phyloP scores from a whole-genome alignment of 2,888 invertebrate genomes.

The Epinotia ramella region DNA sequence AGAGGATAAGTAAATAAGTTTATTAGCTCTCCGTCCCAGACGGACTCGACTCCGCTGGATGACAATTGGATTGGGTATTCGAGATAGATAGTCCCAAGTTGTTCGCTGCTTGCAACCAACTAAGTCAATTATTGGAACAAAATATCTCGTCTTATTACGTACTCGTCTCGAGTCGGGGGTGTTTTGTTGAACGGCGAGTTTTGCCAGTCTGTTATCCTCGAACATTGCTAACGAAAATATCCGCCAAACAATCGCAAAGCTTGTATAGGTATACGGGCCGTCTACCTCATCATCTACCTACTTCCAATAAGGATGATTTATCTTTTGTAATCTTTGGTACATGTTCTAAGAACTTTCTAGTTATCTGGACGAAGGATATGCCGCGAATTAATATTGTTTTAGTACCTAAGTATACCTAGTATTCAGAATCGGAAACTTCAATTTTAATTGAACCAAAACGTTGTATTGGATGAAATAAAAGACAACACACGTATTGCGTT shows the following conservation, averaged over 20 bases:
- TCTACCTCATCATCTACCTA: neutral
- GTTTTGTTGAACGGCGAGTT: constrained; percentile 38
- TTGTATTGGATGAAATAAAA: constrained; percentile 11
- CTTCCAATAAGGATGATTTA: constrained; percentile 5
- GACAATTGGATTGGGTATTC: constrained; percentile 72
- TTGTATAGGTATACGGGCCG: neutral
- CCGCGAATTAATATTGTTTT: neutral
- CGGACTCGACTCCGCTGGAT: constrained; percentile 55
- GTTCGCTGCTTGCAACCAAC: constrained; percentile 43
- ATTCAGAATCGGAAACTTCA: neutral
- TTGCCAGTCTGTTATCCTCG: constrained; percentile 38
- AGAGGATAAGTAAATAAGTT: constrained; percentile 64
- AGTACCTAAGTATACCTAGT: neutral
- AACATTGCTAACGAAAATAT: constrained; percentile 21
- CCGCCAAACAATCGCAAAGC: constrained; percentile 19
- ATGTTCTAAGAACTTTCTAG: constrained; percentile 8
- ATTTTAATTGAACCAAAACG: neutral
- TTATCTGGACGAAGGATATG: neutral
- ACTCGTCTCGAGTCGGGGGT: constrained; percentile 23
- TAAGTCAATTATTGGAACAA: constrained; percentile 45
- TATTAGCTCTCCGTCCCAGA: constrained; percentile 66
- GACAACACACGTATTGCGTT: constrained; percentile 18
- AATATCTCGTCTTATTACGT: constrained; percentile 42
- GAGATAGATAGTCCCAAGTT: constrained; percentile 53
- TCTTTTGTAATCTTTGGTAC: constrained; percentile 10